Conservation (phyloP, 2,113 vertebrate species). For the Nibea albiflora region DNA sequence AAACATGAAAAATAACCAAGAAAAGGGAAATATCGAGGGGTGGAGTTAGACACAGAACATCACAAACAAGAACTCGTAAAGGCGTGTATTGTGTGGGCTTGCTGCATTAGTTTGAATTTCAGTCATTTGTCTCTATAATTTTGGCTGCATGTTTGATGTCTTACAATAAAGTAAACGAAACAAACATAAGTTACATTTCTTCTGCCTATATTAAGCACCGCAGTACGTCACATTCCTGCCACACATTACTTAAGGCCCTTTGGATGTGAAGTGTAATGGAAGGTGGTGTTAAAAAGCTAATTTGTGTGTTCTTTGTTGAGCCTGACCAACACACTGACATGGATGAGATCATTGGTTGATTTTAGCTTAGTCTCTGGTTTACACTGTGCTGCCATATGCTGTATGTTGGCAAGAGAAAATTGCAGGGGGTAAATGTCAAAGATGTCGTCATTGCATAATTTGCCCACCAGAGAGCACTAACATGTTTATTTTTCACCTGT, state of each 20-base stretch:
- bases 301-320: background rate
- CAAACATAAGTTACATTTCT: background rate
- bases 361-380: background rate
- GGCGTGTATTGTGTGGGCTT: background rate
- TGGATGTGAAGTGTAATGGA: background rate
- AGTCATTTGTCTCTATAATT: background rate
- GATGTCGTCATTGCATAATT: background rate
- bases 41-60: background rate
- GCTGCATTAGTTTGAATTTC: background rate
- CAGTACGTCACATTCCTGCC: background rate
- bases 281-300: background rate
- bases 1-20: background rate
- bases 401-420: background rate
- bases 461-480: slow-evolving; percentile 9
- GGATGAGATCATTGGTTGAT: background rate
- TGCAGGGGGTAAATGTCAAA: background rate
- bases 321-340: background rate
- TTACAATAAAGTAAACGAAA: background rate
- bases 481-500: no score
- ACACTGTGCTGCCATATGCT: background rate
- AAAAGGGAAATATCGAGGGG: background rate
- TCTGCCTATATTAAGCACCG: no score
- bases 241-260: background rate
- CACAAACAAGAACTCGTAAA: background rate
- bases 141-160: background rate